Evolutionary conservation across 2,113 vertebrate genomes (phyloP), one percentile per base, ranked within the genome.

Genomic region (Cygnus buccinator): DNA sequence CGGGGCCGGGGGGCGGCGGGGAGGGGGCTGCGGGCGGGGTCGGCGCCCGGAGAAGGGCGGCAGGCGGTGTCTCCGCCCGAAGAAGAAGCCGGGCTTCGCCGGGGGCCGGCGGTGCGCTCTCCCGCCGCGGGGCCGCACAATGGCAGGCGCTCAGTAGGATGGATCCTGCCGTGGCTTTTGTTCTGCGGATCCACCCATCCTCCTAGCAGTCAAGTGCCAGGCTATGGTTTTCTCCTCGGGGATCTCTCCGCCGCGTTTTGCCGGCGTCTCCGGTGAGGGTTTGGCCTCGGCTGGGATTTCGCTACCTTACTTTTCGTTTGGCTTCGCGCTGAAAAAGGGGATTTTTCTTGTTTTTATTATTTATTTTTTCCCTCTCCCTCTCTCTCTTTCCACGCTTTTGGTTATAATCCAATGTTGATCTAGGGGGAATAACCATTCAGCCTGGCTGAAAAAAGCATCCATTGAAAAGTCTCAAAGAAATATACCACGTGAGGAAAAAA

Each of bases 181-280:
- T 98, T 98, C 98, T 98, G 98, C 99, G 98, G 98, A 99, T 99
- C 99, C 99, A 98, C 98, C 99, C 99, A 98, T 98, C 98, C 97
- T 98, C 98, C 97, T 97, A 98, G 98, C 98, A 98, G 98, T 97
- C 98, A 98, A 99, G 98, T 99, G 95, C 98, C 97, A 98, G 98
- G 98, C 98, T 98, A 99, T 99, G 99, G 96, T 99, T 98, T 97
- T 98, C 97, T 98, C 98, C 98, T 98, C 96, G 98, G 98, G 98
- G 98, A 98, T 98, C 98, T 98, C 97, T 95, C 98, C 98, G 97
- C 89, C 87, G 98, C 98, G 98, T 96, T 98, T 96, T 95, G 96
- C 98, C 97, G 98, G 98, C 98, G 98, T 98, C 98, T 98, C 98
- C 93, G 98, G 96, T 98, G 98, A 99, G 98, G 99, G 98, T 98